These are phyloP conservation scores for Vollenhovia emeryi DNA, from an alignment of 1,140 invertebrate species.

Conservation along the genomic window DNA sequence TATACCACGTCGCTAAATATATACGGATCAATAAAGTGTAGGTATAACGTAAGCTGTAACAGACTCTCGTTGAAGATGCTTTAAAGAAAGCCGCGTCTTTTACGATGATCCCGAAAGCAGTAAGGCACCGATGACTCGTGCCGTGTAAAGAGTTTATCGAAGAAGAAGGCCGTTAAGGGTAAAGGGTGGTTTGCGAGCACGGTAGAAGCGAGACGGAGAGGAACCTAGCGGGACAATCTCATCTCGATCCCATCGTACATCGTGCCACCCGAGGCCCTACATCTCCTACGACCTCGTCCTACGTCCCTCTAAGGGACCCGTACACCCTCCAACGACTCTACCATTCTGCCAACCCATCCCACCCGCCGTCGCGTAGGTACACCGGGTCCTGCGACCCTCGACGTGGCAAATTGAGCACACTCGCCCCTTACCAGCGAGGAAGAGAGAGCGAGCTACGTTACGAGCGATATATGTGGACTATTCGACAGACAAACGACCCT, in stretches of 20 bases:
- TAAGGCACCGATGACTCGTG: conserved; percentile 66
- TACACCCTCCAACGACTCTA: conserved; percentile 69
- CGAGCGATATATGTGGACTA: conserved; percentile 79
- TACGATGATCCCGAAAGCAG: conserved; percentile 54
- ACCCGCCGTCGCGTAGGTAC: conserved; percentile 67
- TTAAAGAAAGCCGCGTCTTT: conserved; percentile 13
- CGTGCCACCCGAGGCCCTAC: conserved; percentile 83
- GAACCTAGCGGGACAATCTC: conserved; percentile 84
- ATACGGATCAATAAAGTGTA: not conserved
- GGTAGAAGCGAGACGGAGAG: conserved; percentile 58
- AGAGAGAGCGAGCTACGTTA: conserved; percentile 74
- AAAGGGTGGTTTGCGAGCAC: conserved; percentile 81
- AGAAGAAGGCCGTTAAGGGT: conserved; percentile 80
- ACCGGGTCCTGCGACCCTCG: conserved; percentile 80
- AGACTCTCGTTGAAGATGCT: not conserved
- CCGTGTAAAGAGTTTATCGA: conserved; percentile 82
- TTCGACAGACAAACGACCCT: conserved; percentile 81
- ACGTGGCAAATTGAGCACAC: conserved; percentile 84
- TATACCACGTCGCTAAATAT: not conserved
- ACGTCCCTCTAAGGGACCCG: conserved; percentile 68
- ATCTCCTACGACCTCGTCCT: conserved; percentile 78
- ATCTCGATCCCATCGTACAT: conserved; percentile 85
- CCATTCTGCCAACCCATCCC: conserved; percentile 42
- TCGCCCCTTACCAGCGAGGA: conserved; percentile 69
- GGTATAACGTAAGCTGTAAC: not conserved